Base-by-base conservation (phyloP, 2,888 invertebrate species). In the Drosophila anceps region DNA sequence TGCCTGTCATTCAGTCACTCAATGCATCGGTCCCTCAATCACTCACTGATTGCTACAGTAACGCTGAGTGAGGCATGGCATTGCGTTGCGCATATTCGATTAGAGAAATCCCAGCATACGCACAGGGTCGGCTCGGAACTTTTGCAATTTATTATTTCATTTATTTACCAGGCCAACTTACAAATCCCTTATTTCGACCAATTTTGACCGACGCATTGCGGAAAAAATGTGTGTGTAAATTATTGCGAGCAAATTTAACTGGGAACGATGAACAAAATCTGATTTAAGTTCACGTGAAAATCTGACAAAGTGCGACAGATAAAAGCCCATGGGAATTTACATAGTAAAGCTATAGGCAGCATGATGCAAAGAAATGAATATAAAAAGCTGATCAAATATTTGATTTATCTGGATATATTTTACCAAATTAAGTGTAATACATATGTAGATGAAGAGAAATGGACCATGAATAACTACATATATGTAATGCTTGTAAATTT, bases 61-160 rank as follows among this genome's bases (percentile, higher is more conserved):
- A 20, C 8, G 5, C 0, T 20, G 33, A 20, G 50, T 8, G 10
- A 6, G 24, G 31, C 41, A n/a, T 51, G 35, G 29, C 51, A 67
- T 65, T 64, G 63, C 70, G 60, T 59, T 90, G 82, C 61, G 72
- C 69, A 90, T 76, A 89, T 87, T 90, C 88, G 90, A 81, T 90
- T 79, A 81, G 76, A 64, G 60, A 69, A 84, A 87, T 79, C 82
- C 82, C 88, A 69, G 63, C 53, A 65, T 68, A 67, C 41, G 31
- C 53, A 53, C 55, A 60, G 57, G 72, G 43, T 54, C 46, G 3
- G 66, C 51, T 55, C 46, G 48, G 35, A 87, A 87, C 75, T 86
- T 89, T 77, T 54, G 71, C 62, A 89, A 86, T 86, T 79, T 89
- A 89, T 86, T 90, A 89, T 90, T 76, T 74, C 61, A 84, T 84